phyloP scores from a whole-genome alignment of 92 coral and sea anemone species.

The Actinernus sp. region DNA sequence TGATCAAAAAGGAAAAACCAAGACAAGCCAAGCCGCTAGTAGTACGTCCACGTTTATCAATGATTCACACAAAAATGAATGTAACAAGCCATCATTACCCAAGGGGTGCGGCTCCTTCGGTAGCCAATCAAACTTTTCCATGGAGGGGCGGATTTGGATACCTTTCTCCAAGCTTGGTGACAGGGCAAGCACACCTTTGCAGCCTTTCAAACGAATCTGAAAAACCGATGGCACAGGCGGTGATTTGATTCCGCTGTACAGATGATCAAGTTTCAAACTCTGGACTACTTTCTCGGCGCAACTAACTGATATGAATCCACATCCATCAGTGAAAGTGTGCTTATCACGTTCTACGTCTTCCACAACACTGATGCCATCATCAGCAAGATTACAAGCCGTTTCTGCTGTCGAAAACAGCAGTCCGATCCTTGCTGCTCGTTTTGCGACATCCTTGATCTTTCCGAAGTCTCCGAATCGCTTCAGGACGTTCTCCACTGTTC shows the following conservation, averaged over 20 bases:
- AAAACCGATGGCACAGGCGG: constrained; percentile 80
- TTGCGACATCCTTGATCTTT: constrained; percentile 69
- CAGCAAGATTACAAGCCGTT: constrained; percentile 13
- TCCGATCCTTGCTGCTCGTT: constrained; percentile 89
- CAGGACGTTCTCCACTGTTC: constrained; percentile 30
- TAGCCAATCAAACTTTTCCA: constrained; percentile 86
- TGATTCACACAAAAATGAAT: too few species aligned
- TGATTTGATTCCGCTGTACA: constrained; percentile 51
- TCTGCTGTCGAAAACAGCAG: constrained; percentile 85
- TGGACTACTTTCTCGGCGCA: constrained; percentile 47
- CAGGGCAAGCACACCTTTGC: constrained; percentile 82
- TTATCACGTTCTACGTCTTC: constrained; percentile 64
- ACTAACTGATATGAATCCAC: constrained; percentile 77
- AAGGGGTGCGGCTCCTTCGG: constrained; percentile 52
- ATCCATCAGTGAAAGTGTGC: constrained; percentile 90
- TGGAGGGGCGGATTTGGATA: constrained; percentile 85
- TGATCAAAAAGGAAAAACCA: too few species aligned
- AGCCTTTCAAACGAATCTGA: constrained; percentile 88
- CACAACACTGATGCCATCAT: constrained; percentile 54
- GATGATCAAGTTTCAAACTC: constrained; percentile 27
- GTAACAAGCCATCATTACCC: too few species aligned
- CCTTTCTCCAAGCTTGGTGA: constrained; percentile 58
- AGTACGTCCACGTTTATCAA: too few species aligned
- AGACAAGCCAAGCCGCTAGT: too few species aligned
- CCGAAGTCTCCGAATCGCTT: constrained; percentile 68